phyloP scores from a whole-genome alignment of 2,113 vertebrate genomes.

The Trichechus manatus region DNA sequence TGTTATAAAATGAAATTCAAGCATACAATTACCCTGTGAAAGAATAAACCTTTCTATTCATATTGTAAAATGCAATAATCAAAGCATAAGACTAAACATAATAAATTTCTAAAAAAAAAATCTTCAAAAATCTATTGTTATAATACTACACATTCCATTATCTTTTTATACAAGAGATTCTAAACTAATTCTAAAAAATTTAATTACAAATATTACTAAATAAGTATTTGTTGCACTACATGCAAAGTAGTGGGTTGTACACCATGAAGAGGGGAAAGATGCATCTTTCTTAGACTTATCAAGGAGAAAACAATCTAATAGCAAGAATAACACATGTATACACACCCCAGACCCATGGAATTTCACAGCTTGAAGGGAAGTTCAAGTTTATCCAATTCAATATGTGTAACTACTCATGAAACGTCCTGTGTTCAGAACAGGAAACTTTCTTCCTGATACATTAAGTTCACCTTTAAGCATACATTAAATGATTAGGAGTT shows the following conservation, averaged over 20 bases:
- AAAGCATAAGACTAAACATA: constrained; percentile 19
- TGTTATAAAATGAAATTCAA: constrained; percentile 63
- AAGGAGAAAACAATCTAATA: constrained; percentile 53
- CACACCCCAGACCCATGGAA: constrained; percentile 17
- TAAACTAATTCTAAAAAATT: neutral
- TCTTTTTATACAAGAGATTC: constrained; percentile 32
- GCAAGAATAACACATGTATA: constrained; percentile 4
- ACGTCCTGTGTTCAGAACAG: constrained; percentile 32
- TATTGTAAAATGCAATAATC: constrained; percentile 50
- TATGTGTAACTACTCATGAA: constrained; percentile 1
- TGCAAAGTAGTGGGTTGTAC: neutral
- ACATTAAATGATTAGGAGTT: neutral
- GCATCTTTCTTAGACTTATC: neutral
- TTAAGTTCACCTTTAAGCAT: constrained; percentile 37
- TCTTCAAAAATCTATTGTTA: neutral
- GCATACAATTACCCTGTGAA: constrained; percentile 36
- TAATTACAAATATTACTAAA: neutral
- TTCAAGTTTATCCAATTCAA: constrained; percentile 6
- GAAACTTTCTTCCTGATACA: constrained; percentile 31
- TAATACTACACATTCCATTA: constrained; percentile 19
- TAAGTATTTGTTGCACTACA: constrained; percentile 42
- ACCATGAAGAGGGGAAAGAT: constrained; percentile 12
- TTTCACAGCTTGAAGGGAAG: neutral
- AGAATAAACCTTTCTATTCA: constrained; percentile 46
- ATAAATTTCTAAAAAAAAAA: neutral